These are phyloP conservation scores for Bursaphelenchus mucronatus DNA, from an alignment of 1,140 invertebrate species.

Conservation along the genomic window DNA sequence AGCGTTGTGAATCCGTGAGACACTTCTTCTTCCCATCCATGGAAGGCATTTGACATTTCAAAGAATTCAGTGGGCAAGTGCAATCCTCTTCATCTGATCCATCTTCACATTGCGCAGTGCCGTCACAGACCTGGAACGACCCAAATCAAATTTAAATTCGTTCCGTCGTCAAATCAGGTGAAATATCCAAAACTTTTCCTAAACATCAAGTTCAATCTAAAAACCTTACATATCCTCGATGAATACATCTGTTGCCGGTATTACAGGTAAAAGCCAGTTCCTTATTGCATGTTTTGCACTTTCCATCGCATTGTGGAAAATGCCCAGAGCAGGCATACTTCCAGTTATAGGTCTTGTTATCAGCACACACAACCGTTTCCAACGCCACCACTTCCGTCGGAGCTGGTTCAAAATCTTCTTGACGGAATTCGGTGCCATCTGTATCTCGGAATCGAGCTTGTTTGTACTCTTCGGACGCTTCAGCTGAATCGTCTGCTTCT, in stretches of 20 bases:
- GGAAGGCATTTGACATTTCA: neutral
- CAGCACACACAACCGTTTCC: constrained; percentile 10
- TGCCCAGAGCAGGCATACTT: constrained; percentile 35
- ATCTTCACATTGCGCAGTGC: constrained; percentile 27
- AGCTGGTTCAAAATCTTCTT: too few relatives aligned
- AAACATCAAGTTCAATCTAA: constrained; percentile 12
- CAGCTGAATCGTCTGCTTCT: too few relatives aligned
- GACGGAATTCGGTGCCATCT: too few relatives aligned
- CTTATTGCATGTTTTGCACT: constrained; percentile 27
- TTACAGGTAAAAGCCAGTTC: neutral
- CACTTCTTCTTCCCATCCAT: neutral
- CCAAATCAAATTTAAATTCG: neutral
- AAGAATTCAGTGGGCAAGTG: neutral
- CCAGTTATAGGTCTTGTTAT: constrained; percentile 25
- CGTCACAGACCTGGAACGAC: constrained; percentile 41
- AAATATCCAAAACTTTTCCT: neutral
- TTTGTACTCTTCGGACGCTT: too few relatives aligned
- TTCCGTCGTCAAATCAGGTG: neutral
- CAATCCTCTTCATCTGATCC: constrained; percentile 42
- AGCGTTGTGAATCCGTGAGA: neutral
- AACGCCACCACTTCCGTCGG: too few relatives aligned
- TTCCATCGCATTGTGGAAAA: constrained; percentile 12
- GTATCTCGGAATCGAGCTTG: too few relatives aligned
- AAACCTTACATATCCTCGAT: constrained; percentile 10
- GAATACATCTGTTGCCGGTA: neutral